Percentiles rank a stretch among this genome's conserved stretches.
Conservation (phyloP, 2,113 vertebrate species). For the Ptilorrhoa leucosticta region DNA sequence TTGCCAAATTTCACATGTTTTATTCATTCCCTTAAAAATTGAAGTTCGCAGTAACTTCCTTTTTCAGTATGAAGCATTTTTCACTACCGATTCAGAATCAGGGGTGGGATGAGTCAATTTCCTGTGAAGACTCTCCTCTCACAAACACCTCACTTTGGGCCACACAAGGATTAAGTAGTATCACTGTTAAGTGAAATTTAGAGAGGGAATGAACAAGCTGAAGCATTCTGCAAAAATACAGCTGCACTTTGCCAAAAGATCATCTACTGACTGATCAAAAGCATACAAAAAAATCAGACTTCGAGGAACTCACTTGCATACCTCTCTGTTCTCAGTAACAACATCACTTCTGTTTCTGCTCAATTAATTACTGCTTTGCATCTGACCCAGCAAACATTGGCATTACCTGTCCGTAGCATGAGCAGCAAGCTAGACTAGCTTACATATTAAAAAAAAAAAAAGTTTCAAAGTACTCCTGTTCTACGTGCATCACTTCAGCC, state of each 20-base stretch:
- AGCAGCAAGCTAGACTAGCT: neutral
- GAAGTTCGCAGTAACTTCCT: neutral
- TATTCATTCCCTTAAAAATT: neutral
- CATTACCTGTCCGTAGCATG: neutral
- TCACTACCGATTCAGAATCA: neutral
- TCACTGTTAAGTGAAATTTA: neutral
- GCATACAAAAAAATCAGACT: neutral
- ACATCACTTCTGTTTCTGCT: neutral
- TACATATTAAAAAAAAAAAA: neutral
- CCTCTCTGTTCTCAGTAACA: neutral
- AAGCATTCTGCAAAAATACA: neutral
- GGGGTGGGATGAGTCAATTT: neutral
- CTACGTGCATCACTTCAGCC: neutral
- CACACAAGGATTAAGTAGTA: neutral
- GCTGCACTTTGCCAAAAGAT: neutral
- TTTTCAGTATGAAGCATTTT: neutral
- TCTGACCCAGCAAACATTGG: neutral
- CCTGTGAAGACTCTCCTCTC: neutral
- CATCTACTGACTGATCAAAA: neutral
- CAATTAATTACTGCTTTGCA: neutral
- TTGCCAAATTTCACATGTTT: neutral
- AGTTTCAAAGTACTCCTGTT: neutral
- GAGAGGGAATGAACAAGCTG: neutral
- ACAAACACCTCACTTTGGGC: neutral
- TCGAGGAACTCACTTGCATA: fast-evolving